phyloP scores from a whole-genome alignment of 2,797 vertebrate genomes.

The Mycteria americana region DNA sequence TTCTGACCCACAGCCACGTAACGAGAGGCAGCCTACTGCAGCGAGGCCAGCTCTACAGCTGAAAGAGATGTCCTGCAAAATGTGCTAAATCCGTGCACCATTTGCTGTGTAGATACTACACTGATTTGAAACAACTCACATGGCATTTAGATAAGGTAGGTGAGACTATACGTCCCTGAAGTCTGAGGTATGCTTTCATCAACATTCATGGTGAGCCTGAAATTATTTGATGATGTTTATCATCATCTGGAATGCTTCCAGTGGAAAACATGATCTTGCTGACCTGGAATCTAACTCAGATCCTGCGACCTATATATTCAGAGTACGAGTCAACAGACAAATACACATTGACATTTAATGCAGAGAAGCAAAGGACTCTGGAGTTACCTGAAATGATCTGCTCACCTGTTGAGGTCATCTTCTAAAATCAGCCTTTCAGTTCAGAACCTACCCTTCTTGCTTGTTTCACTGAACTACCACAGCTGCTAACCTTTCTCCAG shows the following conservation, averaged over 20 bases:
- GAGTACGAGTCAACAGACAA: conserved; percentile 7
- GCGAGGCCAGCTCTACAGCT: accelerated
- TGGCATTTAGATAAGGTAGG: background rate
- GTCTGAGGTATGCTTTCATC: conserved; percentile 20
- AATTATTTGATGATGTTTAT: conserved; percentile 43
- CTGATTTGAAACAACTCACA: background rate
- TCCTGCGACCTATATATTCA: background rate
- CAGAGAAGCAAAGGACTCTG: conserved; percentile 2
- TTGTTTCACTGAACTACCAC: background rate
- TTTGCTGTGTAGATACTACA: background rate
- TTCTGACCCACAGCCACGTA: background rate
- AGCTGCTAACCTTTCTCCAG: background rate
- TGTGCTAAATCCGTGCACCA: background rate
- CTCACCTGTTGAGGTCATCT: conserved; percentile 18
- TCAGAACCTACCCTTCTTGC: background rate
- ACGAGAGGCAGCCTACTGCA: background rate
- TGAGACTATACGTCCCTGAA: background rate
- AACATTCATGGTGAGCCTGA: background rate
- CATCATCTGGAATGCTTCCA: conserved; percentile 38
- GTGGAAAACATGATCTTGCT: conserved; percentile 49
- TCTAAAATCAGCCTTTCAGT: background rate
- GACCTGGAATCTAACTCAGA: conserved; percentile 41
- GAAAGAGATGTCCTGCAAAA: background rate
- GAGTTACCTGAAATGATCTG: conserved; percentile 25
- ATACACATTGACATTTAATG: conserved; percentile 19